Evolutionary conservation across 2,888 invertebrate species (phyloP), one percentile per base, ranked within the genome.

Genomic region (Heliconius sara): DNA sequence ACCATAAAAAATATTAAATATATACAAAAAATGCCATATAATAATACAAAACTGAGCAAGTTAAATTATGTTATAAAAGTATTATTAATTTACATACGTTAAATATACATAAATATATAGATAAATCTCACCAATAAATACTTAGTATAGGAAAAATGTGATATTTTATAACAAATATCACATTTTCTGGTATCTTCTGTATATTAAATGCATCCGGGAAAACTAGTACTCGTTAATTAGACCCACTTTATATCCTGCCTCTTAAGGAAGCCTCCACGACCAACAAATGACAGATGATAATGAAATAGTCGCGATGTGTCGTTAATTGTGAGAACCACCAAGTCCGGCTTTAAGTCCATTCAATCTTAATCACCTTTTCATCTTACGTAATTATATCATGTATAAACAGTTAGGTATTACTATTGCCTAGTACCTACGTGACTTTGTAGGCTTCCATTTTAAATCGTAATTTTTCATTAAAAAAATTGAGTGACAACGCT

Each of bases 351-450:
- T 85, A 85, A 87, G 86, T 89, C 91, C 91, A 93, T 93, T 93
- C 89, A 93, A 93, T 93, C 93, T 93, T 91, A 90, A 92, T 88
- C 85, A 86, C 94, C 93, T 94, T 94, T 92, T 93, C 86, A 85
- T 82, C 83, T 90, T 78, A 88, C 88, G 89, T 94, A 92, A 94
- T 89, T 93, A 90, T 91, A 93, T 92, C 85, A 92, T 93, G 93
- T 93, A 91, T 91, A 78, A 85, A 82, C 81, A 83, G 19, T 83
- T 52, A 34, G 34, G 34, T 34, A 79, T 60, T 60, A 9, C n/a
- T 60, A 10, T n/a, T 60, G 60, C 3, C n/a, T 60, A 60, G 60
- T n/a, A 60, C 60, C n/a, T 60, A 60, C 22, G 60, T 60, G 60
- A 60, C 60, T n/a, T 60, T 60, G n/a, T n/a, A 60, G 60, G 4